Conservation (phyloP, 2,797 vertebrate species). For the Pseudochirops corinnae region DNA sequence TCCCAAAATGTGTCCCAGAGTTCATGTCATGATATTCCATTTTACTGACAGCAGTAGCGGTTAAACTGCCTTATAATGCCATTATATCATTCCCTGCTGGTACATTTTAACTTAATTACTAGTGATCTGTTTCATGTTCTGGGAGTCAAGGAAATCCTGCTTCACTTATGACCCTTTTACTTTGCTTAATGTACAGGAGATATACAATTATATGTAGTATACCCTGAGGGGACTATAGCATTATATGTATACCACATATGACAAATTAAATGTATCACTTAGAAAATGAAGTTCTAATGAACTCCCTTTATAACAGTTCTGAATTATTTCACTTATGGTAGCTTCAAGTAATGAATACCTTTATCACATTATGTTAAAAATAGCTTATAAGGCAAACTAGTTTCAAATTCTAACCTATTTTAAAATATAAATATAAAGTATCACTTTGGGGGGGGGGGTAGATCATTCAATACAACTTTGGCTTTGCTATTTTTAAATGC, state of each 20-base stretch:
- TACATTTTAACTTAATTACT: background rate
- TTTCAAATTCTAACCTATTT: constrained; percentile 24
- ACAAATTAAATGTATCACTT: constrained; percentile 18
- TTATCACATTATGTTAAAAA: background rate
- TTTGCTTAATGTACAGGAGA: constrained; percentile 13
- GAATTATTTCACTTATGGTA: background rate
- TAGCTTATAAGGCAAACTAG: constrained; percentile 6
- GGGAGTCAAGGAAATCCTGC: background rate
- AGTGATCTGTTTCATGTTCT: constrained; percentile 19
- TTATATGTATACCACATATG: background rate
- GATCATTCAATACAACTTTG: constrained; percentile 43
- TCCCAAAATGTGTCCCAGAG: background rate
- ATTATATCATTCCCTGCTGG: background rate
- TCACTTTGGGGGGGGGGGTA: constrained; percentile 45
- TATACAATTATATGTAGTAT: background rate
- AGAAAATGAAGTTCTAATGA: constrained; percentile 4
- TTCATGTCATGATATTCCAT: background rate
- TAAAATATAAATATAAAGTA: constrained; percentile 32
- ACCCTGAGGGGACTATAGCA: background rate
- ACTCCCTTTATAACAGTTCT: constrained; percentile 6
- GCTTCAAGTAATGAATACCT: background rate
- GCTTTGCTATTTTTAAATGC: constrained; percentile 58
- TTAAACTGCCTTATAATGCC: background rate
- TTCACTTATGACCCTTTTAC: background rate
- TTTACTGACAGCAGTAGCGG: background rate